phyloP scores from a whole-genome alignment of 1,140 invertebrate species.

The Drosophila seguyi region DNA sequence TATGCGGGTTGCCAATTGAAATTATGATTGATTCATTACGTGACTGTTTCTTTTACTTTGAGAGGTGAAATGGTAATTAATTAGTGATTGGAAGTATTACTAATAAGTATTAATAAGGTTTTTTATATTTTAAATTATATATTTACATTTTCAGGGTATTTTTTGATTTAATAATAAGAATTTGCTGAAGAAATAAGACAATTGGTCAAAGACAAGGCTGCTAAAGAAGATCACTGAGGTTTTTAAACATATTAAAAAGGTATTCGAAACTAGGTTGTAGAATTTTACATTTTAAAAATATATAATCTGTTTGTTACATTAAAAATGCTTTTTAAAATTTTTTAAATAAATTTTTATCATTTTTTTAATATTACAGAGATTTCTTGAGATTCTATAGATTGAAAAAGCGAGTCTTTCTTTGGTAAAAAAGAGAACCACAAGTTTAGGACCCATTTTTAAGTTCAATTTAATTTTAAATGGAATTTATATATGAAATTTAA shows the following conservation, averaged over 20 bases:
- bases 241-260: neutral
- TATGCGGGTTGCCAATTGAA: conserved; percentile 31
- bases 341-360: neutral
- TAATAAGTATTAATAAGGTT: no score
- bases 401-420: neutral
- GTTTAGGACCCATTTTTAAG: neutral
- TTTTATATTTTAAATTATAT: no score
- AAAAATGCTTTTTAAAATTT: neutral
- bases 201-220: neutral
- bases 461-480: neutral
- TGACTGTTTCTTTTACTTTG: neutral
- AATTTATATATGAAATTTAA: no score
- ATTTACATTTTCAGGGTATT: no score
- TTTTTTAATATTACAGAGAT: neutral
- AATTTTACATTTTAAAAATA: neutral
- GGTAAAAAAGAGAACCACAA: neutral
- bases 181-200: neutral
- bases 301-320: neutral
- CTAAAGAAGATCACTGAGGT: neutral
- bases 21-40: conserved; percentile 1
- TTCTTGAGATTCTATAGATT: neutral
- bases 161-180: neutral
- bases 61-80: neutral
- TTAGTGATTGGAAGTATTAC: no score
- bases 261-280: accelerated